Evolutionary conservation across 2,797 vertebrate genomes (phyloP).

Genomic region (Sebastes glaucus): DNA sequence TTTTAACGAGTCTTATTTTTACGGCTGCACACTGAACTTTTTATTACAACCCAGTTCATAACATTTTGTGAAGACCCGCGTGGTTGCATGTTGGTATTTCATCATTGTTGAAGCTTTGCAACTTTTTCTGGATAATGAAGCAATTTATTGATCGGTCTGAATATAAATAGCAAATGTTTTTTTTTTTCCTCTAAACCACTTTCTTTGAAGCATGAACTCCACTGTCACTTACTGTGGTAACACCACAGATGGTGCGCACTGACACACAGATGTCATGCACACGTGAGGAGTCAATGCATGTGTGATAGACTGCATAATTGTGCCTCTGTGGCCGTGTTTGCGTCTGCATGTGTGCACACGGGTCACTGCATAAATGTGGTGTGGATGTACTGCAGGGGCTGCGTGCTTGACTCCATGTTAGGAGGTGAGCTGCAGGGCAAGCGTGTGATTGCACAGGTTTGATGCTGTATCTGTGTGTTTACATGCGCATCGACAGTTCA

Average conservation of each 20-base stretch:
- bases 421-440: constrained; percentile 57
- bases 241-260: constrained; percentile 45
- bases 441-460: constrained; percentile 36
- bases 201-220: constrained; percentile 45
- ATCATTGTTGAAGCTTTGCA: neutral
- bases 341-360: constrained; percentile 29
- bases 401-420: constrained; percentile 40
- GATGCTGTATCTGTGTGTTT: constrained; percentile 40
- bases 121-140: neutral
- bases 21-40: neutral
- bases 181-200: constrained; percentile 23
- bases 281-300: constrained; percentile 31
- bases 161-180: constrained; percentile 43
- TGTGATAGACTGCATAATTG: constrained; percentile 38
- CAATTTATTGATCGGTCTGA: constrained; percentile 17
- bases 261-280: constrained; percentile 40
- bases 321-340: constrained; percentile 30
- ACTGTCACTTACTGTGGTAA: constrained; percentile 22
- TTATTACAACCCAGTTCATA: too few relatives aligned
- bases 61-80: neutral
- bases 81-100: neutral
- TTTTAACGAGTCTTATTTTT: neutral
- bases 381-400: constrained; percentile 16
- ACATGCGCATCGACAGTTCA: constrained; percentile 4
- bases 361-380: constrained; percentile 42